Evolutionary conservation across 2,797 vertebrate genomes (phyloP).

Genomic region (Sebastes wilsoni): DNA sequence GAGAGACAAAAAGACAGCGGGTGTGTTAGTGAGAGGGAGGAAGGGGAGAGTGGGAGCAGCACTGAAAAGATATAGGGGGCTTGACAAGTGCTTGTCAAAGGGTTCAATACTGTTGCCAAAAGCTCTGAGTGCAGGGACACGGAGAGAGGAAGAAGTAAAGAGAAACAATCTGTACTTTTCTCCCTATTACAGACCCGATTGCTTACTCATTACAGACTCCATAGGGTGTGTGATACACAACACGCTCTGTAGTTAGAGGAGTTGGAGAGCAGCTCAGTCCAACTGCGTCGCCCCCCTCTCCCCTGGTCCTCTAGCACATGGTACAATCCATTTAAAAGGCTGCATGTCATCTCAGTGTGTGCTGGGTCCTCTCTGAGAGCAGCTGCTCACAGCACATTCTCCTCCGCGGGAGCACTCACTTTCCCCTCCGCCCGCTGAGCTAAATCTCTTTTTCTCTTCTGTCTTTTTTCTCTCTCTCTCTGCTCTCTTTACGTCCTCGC

Average conservation of each 20-base stretch:
- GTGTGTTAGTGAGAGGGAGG: slow-evolving; percentile 61
- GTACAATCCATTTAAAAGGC: slow-evolving; percentile 89
- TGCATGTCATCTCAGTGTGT: slow-evolving; percentile 82
- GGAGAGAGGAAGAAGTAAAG: slow-evolving; percentile 21
- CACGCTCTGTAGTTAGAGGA: slow-evolving; percentile 53
- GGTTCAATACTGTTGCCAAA: slow-evolving; percentile 46
- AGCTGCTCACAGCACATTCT: slow-evolving; percentile 81
- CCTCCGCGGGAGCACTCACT: slow-evolving; percentile 71
- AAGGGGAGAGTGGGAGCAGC: slow-evolving; percentile 56
- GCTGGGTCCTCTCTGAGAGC: slow-evolving; percentile 83
- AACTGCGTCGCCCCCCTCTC: slow-evolving; percentile 60
- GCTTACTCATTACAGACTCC: slow-evolving; percentile 59
- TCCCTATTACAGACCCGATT: slow-evolving; percentile 26
- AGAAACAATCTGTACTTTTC: slow-evolving; percentile 45
- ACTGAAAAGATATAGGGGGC: slow-evolving; percentile 65
- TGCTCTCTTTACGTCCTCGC: slow-evolving; percentile 26
- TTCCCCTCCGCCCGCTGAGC: slow-evolving; percentile 65
- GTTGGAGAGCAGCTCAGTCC: slow-evolving; percentile 50
- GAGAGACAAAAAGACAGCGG: slow-evolving; percentile 74
- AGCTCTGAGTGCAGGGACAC: slow-evolving; percentile 38
- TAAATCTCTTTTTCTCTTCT: slow-evolving; percentile 48
- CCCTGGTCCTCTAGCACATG: slow-evolving; percentile 80
- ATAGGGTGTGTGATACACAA: slow-evolving; percentile 51
- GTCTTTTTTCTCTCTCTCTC: slow-evolving; percentile 25
- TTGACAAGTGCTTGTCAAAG: slow-evolving; percentile 75